phyloP scores from a whole-genome alignment of 2,113 vertebrate genomes.

The Himantopus leucocephalus region DNA sequence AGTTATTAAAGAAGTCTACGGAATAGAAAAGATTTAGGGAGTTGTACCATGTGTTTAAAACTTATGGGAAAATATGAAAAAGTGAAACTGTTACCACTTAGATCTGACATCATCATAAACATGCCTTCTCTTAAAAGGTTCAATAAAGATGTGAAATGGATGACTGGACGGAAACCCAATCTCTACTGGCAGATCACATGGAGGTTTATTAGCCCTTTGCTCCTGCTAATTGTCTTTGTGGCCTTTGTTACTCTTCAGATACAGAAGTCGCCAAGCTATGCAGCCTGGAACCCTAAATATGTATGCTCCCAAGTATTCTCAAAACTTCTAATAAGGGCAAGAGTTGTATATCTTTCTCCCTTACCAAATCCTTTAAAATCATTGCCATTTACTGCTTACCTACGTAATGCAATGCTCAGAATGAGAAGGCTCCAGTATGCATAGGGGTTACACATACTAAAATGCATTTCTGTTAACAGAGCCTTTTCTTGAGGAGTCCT shows the following conservation, averaged over 20 bases:
- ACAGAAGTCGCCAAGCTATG: conserved; percentile 69
- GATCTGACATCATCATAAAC: neutral
- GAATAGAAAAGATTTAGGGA: neutral
- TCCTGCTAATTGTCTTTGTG: conserved; percentile 80
- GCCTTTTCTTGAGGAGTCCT: neutral
- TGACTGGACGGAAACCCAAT: conserved; percentile 82
- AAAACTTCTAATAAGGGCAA: neutral
- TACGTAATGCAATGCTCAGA: neutral
- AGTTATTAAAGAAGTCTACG: neutral
- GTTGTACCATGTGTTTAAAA: neutral
- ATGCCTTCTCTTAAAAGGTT: conserved; percentile 76
- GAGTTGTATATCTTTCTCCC: neutral
- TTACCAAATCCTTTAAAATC: neutral
- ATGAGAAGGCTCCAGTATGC: neutral
- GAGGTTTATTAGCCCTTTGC: conserved; percentile 82
- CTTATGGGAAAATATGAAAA: neutral
- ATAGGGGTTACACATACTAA: neutral
- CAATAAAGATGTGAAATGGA: conserved; percentile 81
- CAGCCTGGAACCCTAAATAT: conserved; percentile 83
- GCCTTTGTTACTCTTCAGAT: conserved; percentile 77
- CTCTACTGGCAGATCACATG: conserved; percentile 85
- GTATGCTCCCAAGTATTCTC: conserved; percentile 67
- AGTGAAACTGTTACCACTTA: neutral
- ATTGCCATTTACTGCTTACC: neutral
- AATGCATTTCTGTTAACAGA: accelerated